A percentile compares a stretch with the other conserved stretches of the same genome.
These are phyloP conservation scores for Pseudococcus jackbeardsleyi DNA, from an alignment of 2,888 invertebrate species.

Conservation along the genomic window DNA sequence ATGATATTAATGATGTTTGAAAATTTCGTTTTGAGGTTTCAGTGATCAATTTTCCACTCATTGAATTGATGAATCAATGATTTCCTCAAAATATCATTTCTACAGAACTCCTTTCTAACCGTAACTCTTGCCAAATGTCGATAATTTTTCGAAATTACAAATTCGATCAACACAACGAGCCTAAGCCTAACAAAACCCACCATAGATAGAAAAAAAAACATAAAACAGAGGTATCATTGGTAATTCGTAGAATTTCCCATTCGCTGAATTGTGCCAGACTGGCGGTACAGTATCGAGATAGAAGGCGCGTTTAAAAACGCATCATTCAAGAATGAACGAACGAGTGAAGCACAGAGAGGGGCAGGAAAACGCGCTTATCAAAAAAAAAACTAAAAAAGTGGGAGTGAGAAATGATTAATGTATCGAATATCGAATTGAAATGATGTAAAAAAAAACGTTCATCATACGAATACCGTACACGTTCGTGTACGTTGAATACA, in stretches of 20 bases:
- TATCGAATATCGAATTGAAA: neutral
- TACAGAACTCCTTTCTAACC: too few relatives aligned
- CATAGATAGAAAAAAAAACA: too few relatives aligned
- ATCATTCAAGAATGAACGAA: neutral
- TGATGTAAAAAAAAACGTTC: neutral
- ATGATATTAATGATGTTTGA: too few relatives aligned
- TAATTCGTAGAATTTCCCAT: neutral
- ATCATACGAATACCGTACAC: neutral
- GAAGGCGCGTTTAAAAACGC: neutral
- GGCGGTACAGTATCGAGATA: neutral
- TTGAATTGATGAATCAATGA: too few relatives aligned
- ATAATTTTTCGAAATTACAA: too few relatives aligned
- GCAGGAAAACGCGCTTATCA: neutral
- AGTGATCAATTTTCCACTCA: too few relatives aligned
- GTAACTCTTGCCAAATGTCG: too few relatives aligned
- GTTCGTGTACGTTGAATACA: neutral
- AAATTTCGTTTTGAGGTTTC: too few relatives aligned
- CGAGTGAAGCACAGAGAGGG: neutral
- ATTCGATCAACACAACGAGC: too few relatives aligned
- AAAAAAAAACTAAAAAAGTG: neutral
- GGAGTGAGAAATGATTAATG: slow-evolving; percentile 4
- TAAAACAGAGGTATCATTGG: neutral
- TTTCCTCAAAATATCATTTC: too few relatives aligned
- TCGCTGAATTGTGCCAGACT: neutral
- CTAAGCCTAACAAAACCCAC: too few relatives aligned